phyloP scores from a whole-genome alignment of 1,140 invertebrate species.

The Popillia japonica region DNA sequence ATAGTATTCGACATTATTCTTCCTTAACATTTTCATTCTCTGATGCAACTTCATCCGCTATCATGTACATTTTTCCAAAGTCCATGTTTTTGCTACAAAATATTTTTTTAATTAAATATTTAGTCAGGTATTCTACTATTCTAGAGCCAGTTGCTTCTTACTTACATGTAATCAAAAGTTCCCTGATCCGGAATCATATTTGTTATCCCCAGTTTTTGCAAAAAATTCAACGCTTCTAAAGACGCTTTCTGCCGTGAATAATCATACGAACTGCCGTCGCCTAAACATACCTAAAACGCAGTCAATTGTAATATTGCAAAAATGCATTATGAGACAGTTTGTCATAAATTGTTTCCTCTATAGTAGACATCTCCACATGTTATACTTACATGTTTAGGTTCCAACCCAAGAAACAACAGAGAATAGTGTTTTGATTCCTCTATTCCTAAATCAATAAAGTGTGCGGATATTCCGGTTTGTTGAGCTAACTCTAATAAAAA shows the following conservation, averaged over 20 bases:
- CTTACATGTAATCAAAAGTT: slow-evolving; percentile 7
- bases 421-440: slow-evolving; percentile 40
- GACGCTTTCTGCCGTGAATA: slow-evolving; percentile 18
- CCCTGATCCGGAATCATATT: background rate
- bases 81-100: slow-evolving; percentile 1
- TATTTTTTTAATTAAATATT: background rate
- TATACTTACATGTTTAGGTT: slow-evolving; percentile 26
- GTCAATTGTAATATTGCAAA: no score
- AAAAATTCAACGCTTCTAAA: slow-evolving; percentile 29
- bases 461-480: slow-evolving; percentile 47
- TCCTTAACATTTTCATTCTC: background rate
- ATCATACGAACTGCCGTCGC: slow-evolving; percentile 8
- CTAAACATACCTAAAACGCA: slow-evolving; percentile 37
- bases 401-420: background rate
- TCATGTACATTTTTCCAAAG: slow-evolving; percentile 16
- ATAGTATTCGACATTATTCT: background rate
- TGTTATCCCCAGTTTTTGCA: slow-evolving; percentile 13
- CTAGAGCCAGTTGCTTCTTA: background rate
- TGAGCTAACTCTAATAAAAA: slow-evolving; percentile 32
- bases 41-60: background rate
- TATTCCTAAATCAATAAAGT: slow-evolving; percentile 46
- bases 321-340: no score
- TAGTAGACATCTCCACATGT: no score
- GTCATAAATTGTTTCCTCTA: no score
- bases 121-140: no score